phyloP scores from a whole-genome alignment of 2,888 invertebrate species.

The Pammene aurita region DNA sequence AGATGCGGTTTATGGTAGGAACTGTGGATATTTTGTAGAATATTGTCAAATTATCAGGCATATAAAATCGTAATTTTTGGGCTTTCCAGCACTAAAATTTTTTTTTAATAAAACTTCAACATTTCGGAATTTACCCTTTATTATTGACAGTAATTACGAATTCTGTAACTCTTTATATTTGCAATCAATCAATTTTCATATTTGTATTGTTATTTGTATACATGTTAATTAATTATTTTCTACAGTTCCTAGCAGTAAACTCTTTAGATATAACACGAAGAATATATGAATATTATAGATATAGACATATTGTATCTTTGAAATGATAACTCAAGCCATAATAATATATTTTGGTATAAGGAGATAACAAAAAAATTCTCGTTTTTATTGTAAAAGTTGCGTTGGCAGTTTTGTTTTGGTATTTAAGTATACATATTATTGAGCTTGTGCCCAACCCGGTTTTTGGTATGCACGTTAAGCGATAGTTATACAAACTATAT shows the following conservation, averaged over 20 bases:
- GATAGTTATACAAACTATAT: slow-evolving; percentile 23
- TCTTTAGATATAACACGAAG: slow-evolving; percentile 42
- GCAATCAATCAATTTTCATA: not conserved
- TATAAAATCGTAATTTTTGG: too few species aligned
- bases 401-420: slow-evolving; percentile 55
- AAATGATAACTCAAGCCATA: slow-evolving; percentile 80
- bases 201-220: slow-evolving; percentile 60
- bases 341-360: slow-evolving; percentile 84
- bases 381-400: slow-evolving; percentile 63
- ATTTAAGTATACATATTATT: slow-evolving; percentile 42
- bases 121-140: too few species aligned
- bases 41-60: not conserved
- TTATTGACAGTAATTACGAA: too few species aligned
- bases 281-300: slow-evolving; percentile 59
- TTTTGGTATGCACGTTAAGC: slow-evolving; percentile 24
- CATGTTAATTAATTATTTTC: slow-evolving; percentile 57
- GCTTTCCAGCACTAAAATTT: too few species aligned
- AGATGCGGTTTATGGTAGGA: slow-evolving; percentile 48
- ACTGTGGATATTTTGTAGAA: not conserved
- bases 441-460: slow-evolving; percentile 53
- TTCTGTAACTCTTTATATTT: too few species aligned
- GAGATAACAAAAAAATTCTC: slow-evolving; percentile 68
- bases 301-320: slow-evolving; percentile 71
- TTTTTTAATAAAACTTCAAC: too few species aligned
- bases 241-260: slow-evolving; percentile 16